phyloP scores from a whole-genome alignment of 2,797 vertebrate species.

The Gymnothorax javanicus region DNA sequence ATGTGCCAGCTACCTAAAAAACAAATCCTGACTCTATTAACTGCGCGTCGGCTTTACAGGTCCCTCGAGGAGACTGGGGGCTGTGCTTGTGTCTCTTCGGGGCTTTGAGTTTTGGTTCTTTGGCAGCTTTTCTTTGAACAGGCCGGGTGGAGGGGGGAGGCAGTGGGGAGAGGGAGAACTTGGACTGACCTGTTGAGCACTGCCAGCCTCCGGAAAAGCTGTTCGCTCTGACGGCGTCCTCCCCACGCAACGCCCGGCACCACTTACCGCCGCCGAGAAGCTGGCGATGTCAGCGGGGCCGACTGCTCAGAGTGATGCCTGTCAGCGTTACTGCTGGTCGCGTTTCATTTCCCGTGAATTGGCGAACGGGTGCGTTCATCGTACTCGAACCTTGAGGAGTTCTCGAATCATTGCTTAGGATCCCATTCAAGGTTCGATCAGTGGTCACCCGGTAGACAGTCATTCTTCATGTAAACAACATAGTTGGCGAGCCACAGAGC shows the following conservation, averaged over 20 bases:
- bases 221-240: neutral
- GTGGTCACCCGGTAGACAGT: neutral
- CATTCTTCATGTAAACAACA: neutral
- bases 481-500: neutral
- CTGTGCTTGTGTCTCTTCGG: conserved; percentile 19
- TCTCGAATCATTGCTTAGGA: neutral
- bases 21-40: conserved; percentile 35
- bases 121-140: conserved; percentile 20
- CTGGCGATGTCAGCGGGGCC: neutral
- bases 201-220: neutral
- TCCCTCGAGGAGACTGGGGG: conserved; percentile 4
- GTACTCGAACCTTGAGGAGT: neutral
- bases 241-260: neutral
- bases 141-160: neutral
- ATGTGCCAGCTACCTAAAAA: conserved; percentile 29
- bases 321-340: neutral
- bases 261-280: neutral
- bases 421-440: neutral
- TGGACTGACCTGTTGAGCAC: neutral
- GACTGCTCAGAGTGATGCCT: neutral
- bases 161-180: neutral
- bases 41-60: neutral
- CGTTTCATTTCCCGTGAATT: too few species aligned
- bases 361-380: neutral
- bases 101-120: conserved; percentile 24